Conservation (phyloP, 2,113 vertebrate genomes). For the Istiophorus platypterus region DNA sequence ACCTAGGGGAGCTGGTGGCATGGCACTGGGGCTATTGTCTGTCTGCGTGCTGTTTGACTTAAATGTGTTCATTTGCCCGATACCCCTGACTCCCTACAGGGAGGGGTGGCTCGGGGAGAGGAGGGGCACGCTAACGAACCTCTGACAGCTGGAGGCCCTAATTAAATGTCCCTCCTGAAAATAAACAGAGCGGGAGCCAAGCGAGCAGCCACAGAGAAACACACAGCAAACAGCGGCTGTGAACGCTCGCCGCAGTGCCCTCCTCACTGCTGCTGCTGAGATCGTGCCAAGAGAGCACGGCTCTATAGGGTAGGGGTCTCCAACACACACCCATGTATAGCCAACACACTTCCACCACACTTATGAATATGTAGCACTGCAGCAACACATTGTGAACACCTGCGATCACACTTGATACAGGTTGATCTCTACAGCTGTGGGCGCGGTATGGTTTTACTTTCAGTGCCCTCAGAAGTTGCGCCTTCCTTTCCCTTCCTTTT, state of each 20-base stretch:
- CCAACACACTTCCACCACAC: slow-evolving; percentile 19
- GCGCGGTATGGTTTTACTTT: slow-evolving; percentile 38
- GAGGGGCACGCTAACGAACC: slow-evolving; percentile 86
- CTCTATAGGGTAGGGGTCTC: slow-evolving; percentile 71
- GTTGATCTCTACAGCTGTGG: slow-evolving; percentile 63
- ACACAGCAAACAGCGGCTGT: slow-evolving; percentile 64
- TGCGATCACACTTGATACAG: slow-evolving; percentile 68
- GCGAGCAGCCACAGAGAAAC: slow-evolving; percentile 68
- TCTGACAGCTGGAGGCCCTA: slow-evolving; percentile 88
- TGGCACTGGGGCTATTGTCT: slow-evolving; percentile 79
- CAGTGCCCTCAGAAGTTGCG: slow-evolving; percentile 43
- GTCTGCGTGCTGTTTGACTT: slow-evolving; percentile 84
- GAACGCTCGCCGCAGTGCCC: slow-evolving; percentile 67
- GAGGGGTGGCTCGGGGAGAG: slow-evolving; percentile 77
- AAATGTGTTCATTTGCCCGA: slow-evolving; percentile 85
- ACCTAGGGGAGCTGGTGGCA: slow-evolving; percentile 79
- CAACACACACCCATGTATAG: slow-evolving; percentile 37
- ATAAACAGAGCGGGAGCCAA: slow-evolving; percentile 84
- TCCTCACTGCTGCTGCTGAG: slow-evolving; percentile 68
- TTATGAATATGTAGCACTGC: slow-evolving; percentile 75
- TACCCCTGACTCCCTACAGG: slow-evolving; percentile 77
- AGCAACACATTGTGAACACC: slow-evolving; percentile 71
- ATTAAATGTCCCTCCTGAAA: slow-evolving; percentile 89
- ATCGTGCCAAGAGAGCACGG: slow-evolving; percentile 64
- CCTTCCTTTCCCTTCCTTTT: slow-evolving; percentile 54